Evolutionary conservation across 2,797 vertebrate genomes (phyloP).

Genomic region (Crypturellus tataupa): DNA sequence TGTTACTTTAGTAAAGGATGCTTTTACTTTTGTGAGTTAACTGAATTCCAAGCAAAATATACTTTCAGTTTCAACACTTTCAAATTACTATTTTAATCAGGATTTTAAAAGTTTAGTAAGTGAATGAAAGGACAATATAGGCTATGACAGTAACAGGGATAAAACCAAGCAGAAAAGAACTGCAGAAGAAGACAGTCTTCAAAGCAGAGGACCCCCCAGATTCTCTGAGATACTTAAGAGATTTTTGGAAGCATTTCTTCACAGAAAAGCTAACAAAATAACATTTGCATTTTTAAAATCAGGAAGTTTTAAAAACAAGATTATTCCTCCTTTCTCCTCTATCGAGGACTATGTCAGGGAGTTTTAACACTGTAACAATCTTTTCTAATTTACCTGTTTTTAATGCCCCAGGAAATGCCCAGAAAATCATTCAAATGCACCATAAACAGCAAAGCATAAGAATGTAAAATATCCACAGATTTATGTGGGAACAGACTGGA

Average conservation of each 20-base stretch:
- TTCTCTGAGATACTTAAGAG: not conserved
- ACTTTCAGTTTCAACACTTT: not conserved
- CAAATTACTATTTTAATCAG: not conserved
- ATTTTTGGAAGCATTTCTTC: not conserved
- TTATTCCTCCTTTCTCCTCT: not conserved
- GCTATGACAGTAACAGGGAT: not conserved
- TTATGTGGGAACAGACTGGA: not conserved
- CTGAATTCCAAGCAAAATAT: not conserved
- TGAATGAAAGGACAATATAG: not conserved
- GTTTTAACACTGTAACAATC: not conserved
- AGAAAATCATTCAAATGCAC: not conserved
- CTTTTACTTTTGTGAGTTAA: not conserved
- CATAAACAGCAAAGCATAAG: not conserved
- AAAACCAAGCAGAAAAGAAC: not conserved
- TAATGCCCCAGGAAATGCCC: not conserved
- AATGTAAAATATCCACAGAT: not conserved
- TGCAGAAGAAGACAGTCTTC: not conserved
- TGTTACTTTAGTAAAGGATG: not conserved
- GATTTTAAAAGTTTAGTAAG: not conserved
- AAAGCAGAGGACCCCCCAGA: not conserved
- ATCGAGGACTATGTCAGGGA: not conserved
- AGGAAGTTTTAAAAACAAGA: not conserved
- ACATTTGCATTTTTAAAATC: not conserved
- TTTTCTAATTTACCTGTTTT: not conserved
- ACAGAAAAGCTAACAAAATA: not conserved